Evolutionary conservation across 2,113 vertebrate species (phyloP).

Genomic region (Balaenoptera acutorostrata): DNA sequence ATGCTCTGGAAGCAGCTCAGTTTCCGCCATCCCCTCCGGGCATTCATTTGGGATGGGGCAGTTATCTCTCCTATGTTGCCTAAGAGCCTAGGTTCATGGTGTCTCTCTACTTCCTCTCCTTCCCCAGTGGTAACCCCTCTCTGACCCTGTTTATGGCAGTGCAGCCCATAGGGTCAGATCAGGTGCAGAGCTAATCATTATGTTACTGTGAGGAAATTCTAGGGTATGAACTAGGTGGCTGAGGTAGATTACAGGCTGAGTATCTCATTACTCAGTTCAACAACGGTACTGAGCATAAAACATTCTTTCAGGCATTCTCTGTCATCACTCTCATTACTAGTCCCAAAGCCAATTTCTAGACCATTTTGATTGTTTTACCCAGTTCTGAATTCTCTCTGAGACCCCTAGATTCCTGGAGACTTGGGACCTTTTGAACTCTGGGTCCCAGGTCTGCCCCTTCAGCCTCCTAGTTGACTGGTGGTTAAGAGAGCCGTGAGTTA

Average conservation of each 20-base stretch:
- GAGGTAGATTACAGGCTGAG: conserved; percentile 14
- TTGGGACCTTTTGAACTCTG: not conserved
- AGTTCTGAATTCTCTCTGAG: not conserved
- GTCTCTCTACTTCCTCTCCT: not conserved
- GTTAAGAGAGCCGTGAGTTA: not conserved
- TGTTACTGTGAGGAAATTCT: conserved; percentile 18
- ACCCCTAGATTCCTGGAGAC: not conserved
- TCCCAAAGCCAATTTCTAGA: not conserved
- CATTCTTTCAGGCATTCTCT: not conserved
- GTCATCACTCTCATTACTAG: not conserved
- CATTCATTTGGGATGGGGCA: not conserved
- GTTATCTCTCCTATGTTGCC: not conserved
- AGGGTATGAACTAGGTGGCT: not conserved
- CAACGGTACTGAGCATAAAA: not conserved
- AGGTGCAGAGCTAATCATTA: conserved; percentile 24
- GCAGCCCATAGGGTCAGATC: not conserved
- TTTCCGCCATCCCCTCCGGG: not conserved
- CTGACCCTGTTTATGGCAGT: not conserved
- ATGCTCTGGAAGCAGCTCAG: not conserved
- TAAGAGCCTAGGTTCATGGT: not conserved
- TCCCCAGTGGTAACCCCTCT: not conserved
- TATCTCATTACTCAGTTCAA: conserved; percentile 45
- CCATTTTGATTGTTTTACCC: not conserved
- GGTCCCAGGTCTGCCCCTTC: not conserved
- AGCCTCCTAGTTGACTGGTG: not conserved